These are phyloP conservation scores for Drosophila nannoptera DNA, from an alignment of 1,140 invertebrate species.

Conservation along the genomic window DNA sequence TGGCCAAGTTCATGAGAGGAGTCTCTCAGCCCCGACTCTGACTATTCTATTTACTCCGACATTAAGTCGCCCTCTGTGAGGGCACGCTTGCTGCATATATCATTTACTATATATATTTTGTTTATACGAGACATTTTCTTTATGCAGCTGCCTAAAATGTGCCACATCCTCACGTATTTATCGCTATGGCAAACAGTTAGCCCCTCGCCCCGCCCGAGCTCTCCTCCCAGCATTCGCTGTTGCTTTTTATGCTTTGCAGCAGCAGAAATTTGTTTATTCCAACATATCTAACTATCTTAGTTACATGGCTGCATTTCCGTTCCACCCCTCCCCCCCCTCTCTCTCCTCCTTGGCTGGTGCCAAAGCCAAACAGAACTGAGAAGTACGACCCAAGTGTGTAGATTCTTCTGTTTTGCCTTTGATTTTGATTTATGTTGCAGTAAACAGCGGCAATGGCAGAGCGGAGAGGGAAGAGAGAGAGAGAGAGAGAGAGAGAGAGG, in stretches of 20 bases:
- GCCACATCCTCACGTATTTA: conserved; percentile 18
- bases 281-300: conserved; percentile 62
- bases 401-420: conserved; percentile 59
- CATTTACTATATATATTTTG: neutral
- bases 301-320: conserved; percentile 61
- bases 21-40: too few species aligned
- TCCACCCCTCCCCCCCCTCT: neutral
- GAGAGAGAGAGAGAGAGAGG: too few species aligned
- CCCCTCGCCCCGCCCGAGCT: conserved; percentile 7
- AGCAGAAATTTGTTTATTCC: conserved; percentile 63
- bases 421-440: conserved; percentile 77
- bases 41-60: too few species aligned
- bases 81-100: too few species aligned
- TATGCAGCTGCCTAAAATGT: neutral
- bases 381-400: conserved; percentile 52
- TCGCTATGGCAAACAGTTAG: conserved; percentile 7
- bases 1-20: too few species aligned
- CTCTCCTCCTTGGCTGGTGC: neutral
- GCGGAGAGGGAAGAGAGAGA: neutral
- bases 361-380: conserved; percentile 22
- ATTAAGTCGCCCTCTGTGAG: too few species aligned
- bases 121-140: neutral
- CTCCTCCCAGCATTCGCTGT: conserved; percentile 20
- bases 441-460: conserved; percentile 55
- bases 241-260: conserved; percentile 1